Percentiles rank a stretch among this genome's conserved stretches.
These are phyloP conservation scores for Drosophila pseudotalamancana DNA, from an alignment of 2,888 invertebrate genomes.

Conservation along the genomic window DNA sequence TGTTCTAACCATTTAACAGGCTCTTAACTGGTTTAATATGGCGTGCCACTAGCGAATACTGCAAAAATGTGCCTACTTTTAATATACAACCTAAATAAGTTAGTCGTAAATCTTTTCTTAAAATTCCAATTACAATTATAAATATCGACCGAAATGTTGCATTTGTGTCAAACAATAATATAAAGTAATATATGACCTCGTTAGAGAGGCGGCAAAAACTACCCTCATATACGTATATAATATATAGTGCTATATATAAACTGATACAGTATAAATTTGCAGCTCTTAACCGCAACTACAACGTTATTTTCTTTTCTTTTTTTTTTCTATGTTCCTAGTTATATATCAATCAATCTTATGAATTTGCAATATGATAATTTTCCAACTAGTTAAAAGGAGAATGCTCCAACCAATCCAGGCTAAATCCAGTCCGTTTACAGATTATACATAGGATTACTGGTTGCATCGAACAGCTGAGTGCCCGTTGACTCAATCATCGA, in stretches of 20 bases:
- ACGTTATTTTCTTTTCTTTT: slow-evolving; percentile 4
- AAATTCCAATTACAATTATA: slow-evolving; percentile 23
- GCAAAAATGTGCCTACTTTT: slow-evolving; percentile 37
- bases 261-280: slow-evolving; percentile 22
- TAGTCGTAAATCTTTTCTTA: slow-evolving; percentile 37
- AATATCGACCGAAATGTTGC: slow-evolving; percentile 52
- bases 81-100: slow-evolving; percentile 59
- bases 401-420: slow-evolving; percentile 12
- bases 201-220: slow-evolving; percentile 17
- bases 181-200: slow-evolving; percentile 41
- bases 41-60: slow-evolving; percentile 54
- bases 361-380: slow-evolving; percentile 64
- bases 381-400: slow-evolving; percentile 48
- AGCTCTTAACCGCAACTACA: slow-evolving; percentile 11
- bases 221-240: slow-evolving; percentile 7
- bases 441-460: slow-evolving; percentile 84
- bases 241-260: slow-evolving; percentile 34
- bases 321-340: slow-evolving; percentile 17
- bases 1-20: slow-evolving; percentile 7
- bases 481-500: slow-evolving; percentile 87
- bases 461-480: slow-evolving; percentile 85
- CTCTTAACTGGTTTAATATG: slow-evolving; percentile 52
- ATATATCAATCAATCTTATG: slow-evolving; percentile 66
- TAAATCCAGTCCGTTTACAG: slow-evolving; percentile 51
- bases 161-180: slow-evolving; percentile 61